A percentile compares a stretch with the other conserved stretches of the same genome.
Conservation (phyloP, 2,888 invertebrate species). For the Phyllotreta striolata region DNA sequence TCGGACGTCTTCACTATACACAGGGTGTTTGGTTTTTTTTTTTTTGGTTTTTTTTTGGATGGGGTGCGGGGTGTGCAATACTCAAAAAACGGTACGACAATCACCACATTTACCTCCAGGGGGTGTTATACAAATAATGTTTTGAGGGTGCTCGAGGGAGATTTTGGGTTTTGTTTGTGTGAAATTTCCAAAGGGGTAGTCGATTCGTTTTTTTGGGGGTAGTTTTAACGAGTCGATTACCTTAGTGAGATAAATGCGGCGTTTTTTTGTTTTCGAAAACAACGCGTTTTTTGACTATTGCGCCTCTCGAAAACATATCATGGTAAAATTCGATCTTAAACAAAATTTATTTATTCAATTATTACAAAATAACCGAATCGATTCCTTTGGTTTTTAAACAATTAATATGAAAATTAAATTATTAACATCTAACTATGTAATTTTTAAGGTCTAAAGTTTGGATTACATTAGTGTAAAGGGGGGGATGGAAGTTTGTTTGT, state of each 20-base stretch:
- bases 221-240: background rate
- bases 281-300: constrained; percentile 46
- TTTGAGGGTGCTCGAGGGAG: no score
- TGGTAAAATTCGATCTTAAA: constrained; percentile 40
- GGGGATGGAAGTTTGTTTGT: constrained; percentile 43
- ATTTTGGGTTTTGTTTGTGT: no score
- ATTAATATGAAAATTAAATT: constrained; percentile 54
- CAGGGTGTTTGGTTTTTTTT: constrained; percentile 12
- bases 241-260: constrained; percentile 15
- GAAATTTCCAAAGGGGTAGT: background rate
- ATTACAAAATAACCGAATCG: constrained; percentile 56
- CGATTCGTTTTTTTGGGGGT: no score
- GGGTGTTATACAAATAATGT: no score
- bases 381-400: constrained; percentile 34
- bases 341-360: constrained; percentile 54
- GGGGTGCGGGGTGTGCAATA: constrained; percentile 41
- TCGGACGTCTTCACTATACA: constrained; percentile 17
- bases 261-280: constrained; percentile 13
- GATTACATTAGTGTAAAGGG: constrained; percentile 52
- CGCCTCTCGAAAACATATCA: constrained; percentile 39
- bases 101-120: constrained; percentile 23
- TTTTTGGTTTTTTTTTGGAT: constrained; percentile 25
- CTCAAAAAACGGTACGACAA: constrained; percentile 44
- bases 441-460: constrained; percentile 48
- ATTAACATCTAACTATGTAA: constrained; percentile 43